phyloP scores from a whole-genome alignment of 2,797 vertebrate species.

The Gephyroberyx darwinii region DNA sequence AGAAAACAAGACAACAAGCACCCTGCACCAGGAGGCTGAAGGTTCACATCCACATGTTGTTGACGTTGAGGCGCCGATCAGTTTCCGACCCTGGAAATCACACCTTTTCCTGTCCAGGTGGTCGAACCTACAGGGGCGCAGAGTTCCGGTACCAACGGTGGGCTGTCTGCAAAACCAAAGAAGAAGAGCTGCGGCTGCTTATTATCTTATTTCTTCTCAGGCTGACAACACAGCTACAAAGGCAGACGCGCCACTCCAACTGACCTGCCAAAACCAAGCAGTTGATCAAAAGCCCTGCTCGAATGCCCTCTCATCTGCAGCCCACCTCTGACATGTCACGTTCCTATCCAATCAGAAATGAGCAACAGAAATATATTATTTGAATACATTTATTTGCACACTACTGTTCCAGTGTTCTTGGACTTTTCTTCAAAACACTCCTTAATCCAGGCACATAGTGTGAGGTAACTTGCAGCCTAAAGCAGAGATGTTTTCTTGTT shows the following conservation, averaged over 20 bases:
- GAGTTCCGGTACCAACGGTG: too few species aligned
- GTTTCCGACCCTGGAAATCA: too few species aligned
- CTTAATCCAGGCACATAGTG: neutral
- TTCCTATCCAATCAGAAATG: neutral
- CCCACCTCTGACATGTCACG: neutral
- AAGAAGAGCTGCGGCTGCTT: too few species aligned
- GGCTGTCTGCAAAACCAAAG: too few species aligned
- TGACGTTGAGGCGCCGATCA: too few species aligned
- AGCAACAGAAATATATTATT: neutral
- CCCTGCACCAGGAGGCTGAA: too few species aligned
- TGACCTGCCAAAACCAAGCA: constrained; percentile 13
- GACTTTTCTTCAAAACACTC: neutral
- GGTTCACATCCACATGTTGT: too few species aligned
- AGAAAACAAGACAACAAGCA: too few species aligned
- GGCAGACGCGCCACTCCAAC: too few species aligned
- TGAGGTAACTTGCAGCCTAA: neutral
- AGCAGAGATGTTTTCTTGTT: neutral
- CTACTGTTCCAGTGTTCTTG: neutral
- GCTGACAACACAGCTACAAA: constrained; percentile 13
- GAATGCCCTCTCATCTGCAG: constrained; percentile 14
- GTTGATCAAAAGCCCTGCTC: constrained; percentile 15
- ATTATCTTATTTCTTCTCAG: neutral
- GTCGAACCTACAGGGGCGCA: too few species aligned
- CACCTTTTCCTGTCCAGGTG: too few species aligned
- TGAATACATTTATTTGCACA: neutral